Conservation (phyloP, 1,140 invertebrate genomes). For the Neodiprion pinetum region DNA sequence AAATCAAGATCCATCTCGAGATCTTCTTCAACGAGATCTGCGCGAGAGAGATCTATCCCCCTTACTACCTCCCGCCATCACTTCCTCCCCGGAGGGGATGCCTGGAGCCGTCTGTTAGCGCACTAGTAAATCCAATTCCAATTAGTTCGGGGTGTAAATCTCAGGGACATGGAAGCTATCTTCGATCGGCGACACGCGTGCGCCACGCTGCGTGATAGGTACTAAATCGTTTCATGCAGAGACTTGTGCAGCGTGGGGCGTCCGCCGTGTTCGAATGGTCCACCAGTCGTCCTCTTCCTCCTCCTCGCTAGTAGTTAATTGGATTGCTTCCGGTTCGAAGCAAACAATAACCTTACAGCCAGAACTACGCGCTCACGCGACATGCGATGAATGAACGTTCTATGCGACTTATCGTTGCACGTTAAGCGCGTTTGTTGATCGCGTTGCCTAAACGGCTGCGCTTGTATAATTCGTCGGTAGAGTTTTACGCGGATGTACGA, state of each 20-base stretch:
- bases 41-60: no score
- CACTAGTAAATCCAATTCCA: not conserved
- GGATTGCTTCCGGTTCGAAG: not conserved
- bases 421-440: no score
- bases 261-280: not conserved
- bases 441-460: no score
- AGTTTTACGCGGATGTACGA: no score
- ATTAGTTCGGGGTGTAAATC: not conserved
- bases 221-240: not conserved
- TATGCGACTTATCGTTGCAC: no score
- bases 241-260: not conserved
- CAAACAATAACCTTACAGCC: not conserved
- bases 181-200: conserved; percentile 2
- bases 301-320: not conserved
- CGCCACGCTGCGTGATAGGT: not conserved
- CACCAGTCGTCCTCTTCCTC: not conserved
- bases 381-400: no score
- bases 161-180: not conserved
- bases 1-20: no score
- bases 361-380: no score
- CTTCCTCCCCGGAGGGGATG: no score
- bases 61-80: no score
- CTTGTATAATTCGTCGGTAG: no score
- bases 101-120: not conserved
- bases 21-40: no score